phyloP scores from a whole-genome alignment of 2,888 invertebrate species.

The Allygus modestus region DNA sequence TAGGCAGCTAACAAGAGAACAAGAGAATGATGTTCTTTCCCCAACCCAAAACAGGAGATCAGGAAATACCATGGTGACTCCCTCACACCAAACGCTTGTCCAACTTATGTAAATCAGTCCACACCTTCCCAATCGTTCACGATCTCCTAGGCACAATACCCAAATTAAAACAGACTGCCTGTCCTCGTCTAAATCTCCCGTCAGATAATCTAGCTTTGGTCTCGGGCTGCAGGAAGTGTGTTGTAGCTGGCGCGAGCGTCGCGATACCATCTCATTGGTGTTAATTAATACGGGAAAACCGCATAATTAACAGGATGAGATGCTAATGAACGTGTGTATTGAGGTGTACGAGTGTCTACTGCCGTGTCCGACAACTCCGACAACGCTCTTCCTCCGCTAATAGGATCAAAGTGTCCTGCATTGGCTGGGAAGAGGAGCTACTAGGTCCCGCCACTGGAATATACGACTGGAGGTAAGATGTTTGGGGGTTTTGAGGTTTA shows the following conservation, averaged over 20 bases:
- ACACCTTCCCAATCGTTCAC: slow-evolving; percentile 37
- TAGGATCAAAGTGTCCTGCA: slow-evolving; percentile 8
- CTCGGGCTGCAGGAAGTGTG: slow-evolving; percentile 3
- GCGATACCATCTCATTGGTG: slow-evolving; percentile 28
- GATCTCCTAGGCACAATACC: slow-evolving; percentile 43
- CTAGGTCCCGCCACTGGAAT: neutral
- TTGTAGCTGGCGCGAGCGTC: slow-evolving; percentile 6
- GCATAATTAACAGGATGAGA: slow-evolving; percentile 45
- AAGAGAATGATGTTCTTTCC: neutral
- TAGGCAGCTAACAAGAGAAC: neutral
- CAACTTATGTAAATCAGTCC: slow-evolving; percentile 25
- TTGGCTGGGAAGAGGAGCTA: neutral
- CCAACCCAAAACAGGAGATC: neutral
- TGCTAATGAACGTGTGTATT: slow-evolving; percentile 55
- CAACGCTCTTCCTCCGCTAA: slow-evolving; percentile 43
- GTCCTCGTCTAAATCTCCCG: slow-evolving; percentile 38
- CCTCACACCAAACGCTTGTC: neutral
- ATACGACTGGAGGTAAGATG: neutral
- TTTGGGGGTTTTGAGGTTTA: slow-evolving; percentile 31
- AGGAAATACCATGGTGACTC: slow-evolving; percentile 9
- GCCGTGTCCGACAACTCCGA: slow-evolving; percentile 15
- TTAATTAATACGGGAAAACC: slow-evolving; percentile 55
- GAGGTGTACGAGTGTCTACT: slow-evolving; percentile 47
- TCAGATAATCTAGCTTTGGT: slow-evolving; percentile 33
- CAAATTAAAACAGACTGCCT: slow-evolving; percentile 37